Percentiles rank a stretch among this genome's conserved stretches.
Conservation (phyloP, 2,113 vertebrate genomes). For the human region DNA sequence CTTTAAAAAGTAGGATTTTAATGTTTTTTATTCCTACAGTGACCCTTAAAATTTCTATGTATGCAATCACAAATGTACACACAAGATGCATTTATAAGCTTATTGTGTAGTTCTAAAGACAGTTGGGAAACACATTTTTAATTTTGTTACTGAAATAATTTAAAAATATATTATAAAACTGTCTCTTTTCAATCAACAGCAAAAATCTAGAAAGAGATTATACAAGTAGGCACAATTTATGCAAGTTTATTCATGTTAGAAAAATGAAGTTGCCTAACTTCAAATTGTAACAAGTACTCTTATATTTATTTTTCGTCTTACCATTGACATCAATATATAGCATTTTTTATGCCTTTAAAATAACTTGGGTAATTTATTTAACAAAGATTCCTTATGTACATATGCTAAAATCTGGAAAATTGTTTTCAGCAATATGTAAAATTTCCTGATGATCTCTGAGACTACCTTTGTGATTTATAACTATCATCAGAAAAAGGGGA, state of each 20-base stretch:
- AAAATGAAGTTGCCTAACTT: conserved; percentile 65
- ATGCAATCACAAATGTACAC: conserved; percentile 69
- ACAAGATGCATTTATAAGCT: conserved; percentile 77
- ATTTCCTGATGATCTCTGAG: background rate
- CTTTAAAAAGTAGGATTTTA: conserved; percentile 75
- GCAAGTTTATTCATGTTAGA: conserved; percentile 67
- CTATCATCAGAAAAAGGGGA: conserved; percentile 17
- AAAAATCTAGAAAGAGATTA: conserved; percentile 72
- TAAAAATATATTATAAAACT: conserved; percentile 73
- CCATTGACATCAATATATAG: background rate
- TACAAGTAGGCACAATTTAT: conserved; percentile 66
- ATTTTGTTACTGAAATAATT: conserved; percentile 79
- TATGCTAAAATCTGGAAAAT: background rate
- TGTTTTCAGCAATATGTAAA: background rate
- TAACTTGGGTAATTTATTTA: conserved; percentile 28
- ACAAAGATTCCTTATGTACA: background rate
- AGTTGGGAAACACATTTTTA: conserved; percentile 77
- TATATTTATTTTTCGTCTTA: conserved; percentile 50
- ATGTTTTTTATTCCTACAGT: conserved; percentile 78
- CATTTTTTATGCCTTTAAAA: conserved; percentile 46
- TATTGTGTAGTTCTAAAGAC: conserved; percentile 69
- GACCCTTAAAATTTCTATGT: conserved; percentile 77
- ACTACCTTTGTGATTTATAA: background rate
- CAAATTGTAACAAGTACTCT: conserved; percentile 22
- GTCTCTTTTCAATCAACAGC: conserved; percentile 73